Percentiles rank a stretch among this genome's conserved stretches.
Evolutionary conservation across 2,113 vertebrate genomes (phyloP).

Genomic region (Lepisosteus osseus): DNA sequence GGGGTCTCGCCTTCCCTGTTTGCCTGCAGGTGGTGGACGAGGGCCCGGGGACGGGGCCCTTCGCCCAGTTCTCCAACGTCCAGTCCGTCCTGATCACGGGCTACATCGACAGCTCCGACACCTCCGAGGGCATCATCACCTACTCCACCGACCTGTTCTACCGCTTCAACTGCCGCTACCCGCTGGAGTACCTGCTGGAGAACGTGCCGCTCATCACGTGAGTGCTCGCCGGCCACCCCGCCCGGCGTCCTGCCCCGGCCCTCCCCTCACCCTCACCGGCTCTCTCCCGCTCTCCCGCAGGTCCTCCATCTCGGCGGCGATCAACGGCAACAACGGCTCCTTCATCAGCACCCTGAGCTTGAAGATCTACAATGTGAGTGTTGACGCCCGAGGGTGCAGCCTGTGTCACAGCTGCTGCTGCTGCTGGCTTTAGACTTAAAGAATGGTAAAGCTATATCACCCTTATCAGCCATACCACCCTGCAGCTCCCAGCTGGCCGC

Average conservation of each 20-base stretch:
- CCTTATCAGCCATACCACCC: too few relatives aligned
- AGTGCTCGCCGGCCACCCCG: slow-evolving; percentile 29
- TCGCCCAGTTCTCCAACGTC: slow-evolving; percentile 56
- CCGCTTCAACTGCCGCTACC: slow-evolving; percentile 71
- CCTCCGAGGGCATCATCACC: slow-evolving; percentile 55
- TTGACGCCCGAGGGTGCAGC: background rate
- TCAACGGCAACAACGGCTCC: slow-evolving; percentile 63
- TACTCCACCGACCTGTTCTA: slow-evolving; percentile 73
- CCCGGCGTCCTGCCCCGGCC: background rate
- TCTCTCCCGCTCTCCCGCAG: slow-evolving; percentile 35
- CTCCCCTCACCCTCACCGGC: background rate
- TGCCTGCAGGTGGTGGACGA: slow-evolving; percentile 60
- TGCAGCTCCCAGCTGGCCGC: background rate
- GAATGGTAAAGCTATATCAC: background rate
- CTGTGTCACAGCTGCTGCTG: background rate
- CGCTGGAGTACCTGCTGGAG: slow-evolving; percentile 69
- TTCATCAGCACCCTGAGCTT: slow-evolving; percentile 67
- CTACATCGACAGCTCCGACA: slow-evolving; percentile 56
- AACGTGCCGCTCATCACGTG: slow-evolving; percentile 65
- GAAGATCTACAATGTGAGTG: slow-evolving; percentile 63
- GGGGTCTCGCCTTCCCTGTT: background rate
- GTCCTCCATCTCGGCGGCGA: slow-evolving; percentile 68
- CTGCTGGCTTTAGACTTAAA: background rate
- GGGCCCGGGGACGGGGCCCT: slow-evolving; percentile 50
- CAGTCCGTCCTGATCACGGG: slow-evolving; percentile 67